Evolutionary conservation across 2,888 invertebrate genomes (phyloP), one percentile per base, ranked within the genome.

Genomic region (Isoperla grammatica): DNA sequence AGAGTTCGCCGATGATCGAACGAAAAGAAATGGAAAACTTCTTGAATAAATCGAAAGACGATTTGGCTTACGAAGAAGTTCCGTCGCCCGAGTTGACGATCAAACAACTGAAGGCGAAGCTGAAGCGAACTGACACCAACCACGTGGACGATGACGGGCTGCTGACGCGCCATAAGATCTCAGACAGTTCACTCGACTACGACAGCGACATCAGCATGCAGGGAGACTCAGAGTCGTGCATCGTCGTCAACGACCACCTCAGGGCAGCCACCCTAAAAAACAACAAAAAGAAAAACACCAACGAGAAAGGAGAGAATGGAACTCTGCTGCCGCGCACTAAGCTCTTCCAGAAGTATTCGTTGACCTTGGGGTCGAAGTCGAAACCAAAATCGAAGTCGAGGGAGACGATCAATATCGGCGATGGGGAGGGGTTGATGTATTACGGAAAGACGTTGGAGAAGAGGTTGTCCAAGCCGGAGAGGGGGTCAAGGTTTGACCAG

Each of bases 241-340:
- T 91, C 66, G 87, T 92, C 56, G 88, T 91, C 22, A 88, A 90
- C 67, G 90, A 91, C 74, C 88, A 88, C 61, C 67, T 61, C 65
- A 49, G 46, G 46, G 40, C 57, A 12, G 43, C 57, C 13, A 35
- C 45, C n/a, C 4, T 54, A 23, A 37, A 19, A 17, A 53, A 39
- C 20, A 53, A 17, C 11, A 50, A 50, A 15, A 17, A 46, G 4
- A 19, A 17, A 17, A 22, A 22, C 12, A 37, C 12, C n/a, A 57
- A 50, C 68, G 68, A 2, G 69, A 72, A 11, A 63, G 69, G 1
- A 72, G 50, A 53, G 8, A 57, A 73, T 60, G 73, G 73, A 58
- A 74, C 71, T 8, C 76, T 87, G 59, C 74, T 88, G 48, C 88
- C 88, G 0, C 79, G 88, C 60, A 88, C 88, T 1, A 87, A 87